A percentile compares a stretch with the other conserved stretches of the same genome.
Conservation (phyloP, 2,113 vertebrate species). For the Pogona vitticeps region DNA sequence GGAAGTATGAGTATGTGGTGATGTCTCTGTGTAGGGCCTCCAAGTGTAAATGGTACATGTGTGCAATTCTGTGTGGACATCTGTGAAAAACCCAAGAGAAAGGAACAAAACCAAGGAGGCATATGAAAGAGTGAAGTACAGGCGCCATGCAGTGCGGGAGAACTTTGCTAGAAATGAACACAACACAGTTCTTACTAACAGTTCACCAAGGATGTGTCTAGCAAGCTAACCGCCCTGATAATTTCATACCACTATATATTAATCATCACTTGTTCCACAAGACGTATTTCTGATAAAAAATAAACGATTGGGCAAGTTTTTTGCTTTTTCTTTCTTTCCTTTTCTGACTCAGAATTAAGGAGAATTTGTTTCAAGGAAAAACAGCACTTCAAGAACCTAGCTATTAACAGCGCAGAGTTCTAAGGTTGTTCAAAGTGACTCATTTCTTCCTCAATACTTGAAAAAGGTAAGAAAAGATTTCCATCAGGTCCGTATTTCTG, state of each 20-base stretch:
- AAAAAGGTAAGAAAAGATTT: neutral
- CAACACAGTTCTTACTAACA: neutral
- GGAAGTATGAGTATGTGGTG: neutral
- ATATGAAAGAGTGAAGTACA: neutral
- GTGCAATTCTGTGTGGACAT: neutral
- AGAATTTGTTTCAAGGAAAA: constrained; percentile 24
- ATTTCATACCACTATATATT: neutral
- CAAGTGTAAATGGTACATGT: neutral
- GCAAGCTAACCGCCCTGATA: neutral
- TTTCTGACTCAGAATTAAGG: neutral
- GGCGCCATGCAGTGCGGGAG: neutral
- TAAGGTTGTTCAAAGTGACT: neutral
- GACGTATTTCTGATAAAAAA: neutral
- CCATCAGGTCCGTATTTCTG: neutral
- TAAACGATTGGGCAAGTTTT: neutral
- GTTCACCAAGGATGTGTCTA: neutral
- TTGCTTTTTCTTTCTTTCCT: neutral
- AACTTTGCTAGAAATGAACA: neutral
- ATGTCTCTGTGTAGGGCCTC: neutral
- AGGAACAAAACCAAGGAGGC: neutral
- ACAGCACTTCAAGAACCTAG: neutral
- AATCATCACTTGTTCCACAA: neutral
- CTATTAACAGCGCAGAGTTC: neutral
- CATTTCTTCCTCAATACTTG: neutral
- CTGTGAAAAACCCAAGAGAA: neutral